These are phyloP conservation scores for Iphiclides podalirius DNA, from an alignment of 2,888 invertebrate genomes.

Conservation along the genomic window DNA sequence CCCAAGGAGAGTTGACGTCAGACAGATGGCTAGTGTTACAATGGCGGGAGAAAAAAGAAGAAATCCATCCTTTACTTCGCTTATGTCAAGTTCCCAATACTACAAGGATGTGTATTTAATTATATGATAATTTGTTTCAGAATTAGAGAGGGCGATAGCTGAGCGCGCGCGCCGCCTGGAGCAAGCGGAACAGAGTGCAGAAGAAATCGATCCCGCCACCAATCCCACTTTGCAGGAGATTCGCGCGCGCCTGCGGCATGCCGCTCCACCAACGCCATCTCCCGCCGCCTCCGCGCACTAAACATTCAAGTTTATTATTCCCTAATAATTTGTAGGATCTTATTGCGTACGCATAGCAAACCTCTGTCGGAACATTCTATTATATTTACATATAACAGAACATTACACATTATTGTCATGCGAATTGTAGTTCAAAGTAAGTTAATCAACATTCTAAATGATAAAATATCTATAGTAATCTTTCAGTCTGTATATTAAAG, in stretches of 20 bases:
- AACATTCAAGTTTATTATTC: not conserved
- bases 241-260: conserved; percentile 69
- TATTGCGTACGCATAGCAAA: conserved; percentile 13
- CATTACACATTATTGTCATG: not conserved
- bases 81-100: too few species aligned
- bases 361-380: conserved; percentile 6
- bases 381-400: conserved; percentile 5
- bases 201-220: conserved; percentile 57
- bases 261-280: conserved; percentile 48
- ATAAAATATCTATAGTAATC: conserved; percentile 2
- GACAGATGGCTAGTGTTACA: too few species aligned
- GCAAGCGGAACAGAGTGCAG: conserved; percentile 57
- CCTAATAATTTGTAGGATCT: conserved; percentile 25
- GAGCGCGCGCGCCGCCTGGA: conserved; percentile 80
- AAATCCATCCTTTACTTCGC: too few species aligned
- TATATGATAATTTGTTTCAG: conserved; percentile 45
- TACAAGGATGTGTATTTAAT: too few species aligned
- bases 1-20: too few species aligned
- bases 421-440: conserved; percentile 11
- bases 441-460: conserved; percentile 3
- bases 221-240: conserved; percentile 67
- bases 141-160: conserved; percentile 82
- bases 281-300: conserved; percentile 63
- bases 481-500: conserved; percentile 3
- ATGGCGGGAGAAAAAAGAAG: too few species aligned